Base-by-base conservation (phyloP, 92 coral and sea anemone genomes). In the Heteractis magnifica region DNA sequence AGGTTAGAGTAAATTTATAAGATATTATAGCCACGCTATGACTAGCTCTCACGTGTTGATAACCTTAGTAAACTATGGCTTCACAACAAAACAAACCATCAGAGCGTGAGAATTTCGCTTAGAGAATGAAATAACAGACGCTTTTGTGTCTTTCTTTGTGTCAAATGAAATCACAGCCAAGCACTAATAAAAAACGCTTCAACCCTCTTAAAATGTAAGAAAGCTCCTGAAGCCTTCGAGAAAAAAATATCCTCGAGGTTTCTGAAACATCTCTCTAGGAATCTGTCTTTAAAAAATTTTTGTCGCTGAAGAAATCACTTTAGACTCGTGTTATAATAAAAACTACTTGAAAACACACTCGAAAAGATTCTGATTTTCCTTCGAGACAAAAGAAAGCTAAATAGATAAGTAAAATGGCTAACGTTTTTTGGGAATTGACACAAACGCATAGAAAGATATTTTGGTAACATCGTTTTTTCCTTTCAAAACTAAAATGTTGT, bases 101-200 rank as follows among this genome's bases (percentile, higher is more conserved):
- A 11, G 77, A 70, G 77, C 84, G 77, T 81, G 77, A 70, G 73
- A 68, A 12, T 21, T 48, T 12, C 65, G 41, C 49, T 51, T n/a
- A 20, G 65, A 68, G 65, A 68, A 59, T 3, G 64, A 20, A 49
- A 81, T 68, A 74, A 81, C 72, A 49, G 51, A 58, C 14, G 19
- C 84, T 81, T 51, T 81, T 81, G 74, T 62, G 73, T 68, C 19
- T 12, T 60, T 58, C 58, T 79, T 79, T 79, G 84, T 81, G 55
- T 49, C 50, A n/a, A 81, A 68, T 68, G 19, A 21, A 68, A 68
- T 68, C 73, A n/a, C 10, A 68, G 49, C 49, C 73, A 26, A 26
- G 23, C 10, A 48, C 7, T 20, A 8, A 68, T 21, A 26, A 23
- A 68, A 68, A 23, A 68, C 49, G 73, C 48, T 26, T 48, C 26